Conservation (phyloP, 2,888 invertebrate genomes). For the Leucania comma region DNA sequence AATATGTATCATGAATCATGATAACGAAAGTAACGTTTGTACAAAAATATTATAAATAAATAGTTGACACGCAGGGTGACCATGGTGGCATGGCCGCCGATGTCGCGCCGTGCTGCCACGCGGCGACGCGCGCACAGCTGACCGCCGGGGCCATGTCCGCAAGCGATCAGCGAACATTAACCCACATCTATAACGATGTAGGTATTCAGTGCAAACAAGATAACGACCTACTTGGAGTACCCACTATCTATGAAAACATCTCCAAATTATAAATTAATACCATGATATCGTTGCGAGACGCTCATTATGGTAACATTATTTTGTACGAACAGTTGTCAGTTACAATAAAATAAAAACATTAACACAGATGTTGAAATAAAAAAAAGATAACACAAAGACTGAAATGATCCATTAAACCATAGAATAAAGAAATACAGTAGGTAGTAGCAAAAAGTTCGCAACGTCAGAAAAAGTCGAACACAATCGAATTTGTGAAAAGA, state of each 20-base stretch:
- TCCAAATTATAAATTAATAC: constrained; percentile 22
- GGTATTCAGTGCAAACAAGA: constrained; percentile 52
- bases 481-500: neutral
- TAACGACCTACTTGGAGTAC: constrained; percentile 17
- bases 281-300: neutral
- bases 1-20: constrained; percentile 30
- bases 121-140: constrained; percentile 21
- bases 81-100: neutral
- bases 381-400: neutral
- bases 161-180: constrained; percentile 36
- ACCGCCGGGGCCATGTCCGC: constrained; percentile 4
- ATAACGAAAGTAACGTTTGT: constrained; percentile 48
- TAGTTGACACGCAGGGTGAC: constrained; percentile 38
- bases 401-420: constrained; percentile 8
- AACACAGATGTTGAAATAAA: neutral
- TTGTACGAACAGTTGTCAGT: neutral
- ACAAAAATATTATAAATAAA: constrained; percentile 49
- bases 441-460: neutral
- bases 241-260: constrained; percentile 26
- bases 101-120: neutral
- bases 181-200: constrained; percentile 42
- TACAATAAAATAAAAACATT: neutral
- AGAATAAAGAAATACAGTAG: constrained; percentile 3
- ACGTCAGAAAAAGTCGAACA: neutral
- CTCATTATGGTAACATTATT: neutral